Base-by-base conservation (phyloP, 2,797 vertebrate species). In the Selene dorsalis region DNA sequence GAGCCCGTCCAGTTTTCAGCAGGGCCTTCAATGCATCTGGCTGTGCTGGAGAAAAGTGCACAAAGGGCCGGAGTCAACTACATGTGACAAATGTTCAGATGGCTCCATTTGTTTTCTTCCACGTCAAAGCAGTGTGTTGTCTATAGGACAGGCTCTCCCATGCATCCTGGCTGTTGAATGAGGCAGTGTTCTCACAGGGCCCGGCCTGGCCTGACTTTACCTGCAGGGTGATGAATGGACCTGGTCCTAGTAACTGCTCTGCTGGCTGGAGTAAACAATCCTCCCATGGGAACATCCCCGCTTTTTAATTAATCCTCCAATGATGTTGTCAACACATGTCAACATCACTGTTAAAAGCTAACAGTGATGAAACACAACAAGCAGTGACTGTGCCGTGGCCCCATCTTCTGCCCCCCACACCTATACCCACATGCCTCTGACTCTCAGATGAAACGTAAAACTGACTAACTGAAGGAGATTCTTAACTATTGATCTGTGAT, bases 21-120 rank as follows among this genome's bases (percentile, higher is more conserved):
- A 30, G 43, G 39, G 59, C 41, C 50, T 43, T 74, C 52, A 69
- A 62, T 73, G 65, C 55, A 70, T 73, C 69, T 64, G 48, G 39
- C 76, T 75, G 69, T 76, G 74, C 35, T 38, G 38, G 41, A 35
- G 53, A 53, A 71, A 77, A 41, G 55, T 35, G 30, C 57, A 85
- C 83, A 84, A 87, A 80, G 64, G 59, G 2, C 26, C 56, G 52
- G 61, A 85, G 83, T 82, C 80, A 70, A 79, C 76, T 39, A 55
- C 68, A 58, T 74, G 79, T 87, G 84, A 90, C 69, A 85, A 83
- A 87, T 87, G 85, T 73, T 63, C 68, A 60, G 59, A 66, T 48
- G 55, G 69, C 67, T 80, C 69, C 67, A 79, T 79, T 83, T 83
- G 16, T 80, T 75, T 58, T 69, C 70, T 50, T 28, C 38, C 47